These are phyloP conservation scores for Achlya flavicornis DNA, from an alignment of 2,888 invertebrate species.

Conservation along the genomic window DNA sequence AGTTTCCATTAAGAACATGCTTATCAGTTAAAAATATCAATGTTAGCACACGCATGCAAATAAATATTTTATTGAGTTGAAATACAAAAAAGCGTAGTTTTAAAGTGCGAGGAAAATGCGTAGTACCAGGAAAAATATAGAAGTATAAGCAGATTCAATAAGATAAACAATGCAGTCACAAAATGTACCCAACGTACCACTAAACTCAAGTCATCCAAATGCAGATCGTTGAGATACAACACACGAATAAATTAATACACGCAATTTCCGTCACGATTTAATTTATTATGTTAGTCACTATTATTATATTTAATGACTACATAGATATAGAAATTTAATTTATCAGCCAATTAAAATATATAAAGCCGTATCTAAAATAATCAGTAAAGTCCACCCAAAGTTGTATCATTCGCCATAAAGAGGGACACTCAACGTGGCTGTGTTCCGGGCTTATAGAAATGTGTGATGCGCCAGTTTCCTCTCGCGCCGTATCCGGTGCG, in stretches of 20 bases:
- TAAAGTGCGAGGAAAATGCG: constrained; percentile 24
- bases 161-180: constrained; percentile 44
- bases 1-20: neutral
- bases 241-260: constrained; percentile 30
- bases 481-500: constrained; percentile 86
- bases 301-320: constrained; percentile 4
- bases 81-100: neutral
- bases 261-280: constrained; percentile 32
- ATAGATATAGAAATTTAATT: neutral
- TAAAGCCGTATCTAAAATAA: neutral
- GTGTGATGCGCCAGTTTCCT: constrained; percentile 85
- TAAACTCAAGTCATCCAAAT: constrained; percentile 48
- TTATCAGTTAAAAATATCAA: neutral
- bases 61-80: neutral
- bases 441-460: constrained; percentile 55
- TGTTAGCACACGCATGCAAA: neutral
- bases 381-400: constrained; percentile 45
- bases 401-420: constrained; percentile 40
- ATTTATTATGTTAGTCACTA: constrained; percentile 35
- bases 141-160: constrained; percentile 11
- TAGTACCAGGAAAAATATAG: constrained; percentile 21
- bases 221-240: constrained; percentile 13
- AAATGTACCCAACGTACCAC: constrained; percentile 82
- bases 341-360: neutral
- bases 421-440: constrained; percentile 70